These are phyloP conservation scores for Paramormyrops hopkinsi DNA, from an alignment of 2,797 vertebrate genomes.

Conservation along the genomic window DNA sequence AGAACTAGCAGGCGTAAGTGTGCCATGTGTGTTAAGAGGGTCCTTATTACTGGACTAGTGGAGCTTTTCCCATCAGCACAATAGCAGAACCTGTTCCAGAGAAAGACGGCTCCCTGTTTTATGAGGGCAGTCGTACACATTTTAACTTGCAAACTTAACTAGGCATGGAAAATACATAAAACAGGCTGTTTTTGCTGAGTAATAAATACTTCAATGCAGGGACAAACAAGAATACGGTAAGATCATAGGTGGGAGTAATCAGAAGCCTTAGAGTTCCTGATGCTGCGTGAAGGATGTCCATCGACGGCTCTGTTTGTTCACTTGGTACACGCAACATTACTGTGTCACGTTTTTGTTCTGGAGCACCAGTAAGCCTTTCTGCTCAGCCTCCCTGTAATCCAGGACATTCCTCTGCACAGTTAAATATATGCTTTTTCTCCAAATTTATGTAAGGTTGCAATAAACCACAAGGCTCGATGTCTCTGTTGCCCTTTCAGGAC, in stretches of 20 bases:
- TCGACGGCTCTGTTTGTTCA: conserved; percentile 14
- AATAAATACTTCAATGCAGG: conserved; percentile 24
- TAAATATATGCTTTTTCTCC: conserved; percentile 36
- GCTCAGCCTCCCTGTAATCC: conserved; percentile 33
- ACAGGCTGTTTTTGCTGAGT: conserved; percentile 31
- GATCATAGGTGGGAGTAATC: background rate
- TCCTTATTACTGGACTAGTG: conserved; percentile 29
- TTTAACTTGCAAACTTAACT: conserved; percentile 33
- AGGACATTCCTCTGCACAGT: conserved; percentile 33
- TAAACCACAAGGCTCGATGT: conserved; percentile 19
- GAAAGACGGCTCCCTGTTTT: conserved; percentile 32
- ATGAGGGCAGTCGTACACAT: conserved; percentile 33
- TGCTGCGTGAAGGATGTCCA: background rate
- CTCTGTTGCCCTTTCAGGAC: background rate
- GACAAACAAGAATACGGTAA: background rate
- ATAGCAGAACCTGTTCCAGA: conserved; percentile 25
- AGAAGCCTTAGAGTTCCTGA: background rate
- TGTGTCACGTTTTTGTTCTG: conserved; percentile 27
- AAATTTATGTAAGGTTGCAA: conserved; percentile 37
- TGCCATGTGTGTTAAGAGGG: conserved; percentile 26
- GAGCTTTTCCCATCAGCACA: conserved; percentile 31
- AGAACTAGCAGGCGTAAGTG: background rate
- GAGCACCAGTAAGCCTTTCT: conserved; percentile 31
- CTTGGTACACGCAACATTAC: conserved; percentile 26
- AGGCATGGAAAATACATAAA: conserved; percentile 40